phyloP scores from a whole-genome alignment of 2,113 vertebrate genomes.

The Alosa alosa region DNA sequence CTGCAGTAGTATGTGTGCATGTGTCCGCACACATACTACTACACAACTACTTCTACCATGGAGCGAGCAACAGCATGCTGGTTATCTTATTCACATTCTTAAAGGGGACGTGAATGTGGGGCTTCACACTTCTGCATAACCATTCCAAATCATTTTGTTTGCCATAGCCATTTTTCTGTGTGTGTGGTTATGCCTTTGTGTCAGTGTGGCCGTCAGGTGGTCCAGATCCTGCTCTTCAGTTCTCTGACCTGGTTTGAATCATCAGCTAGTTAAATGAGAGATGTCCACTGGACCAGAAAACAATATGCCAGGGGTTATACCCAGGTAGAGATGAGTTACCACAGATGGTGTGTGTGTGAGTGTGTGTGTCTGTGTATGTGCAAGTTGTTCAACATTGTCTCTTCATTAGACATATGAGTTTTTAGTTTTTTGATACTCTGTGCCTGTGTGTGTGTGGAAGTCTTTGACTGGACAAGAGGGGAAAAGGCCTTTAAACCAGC shows the following conservation, averaged over 20 bases:
- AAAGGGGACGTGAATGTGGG: not conserved
- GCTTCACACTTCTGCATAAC: not conserved
- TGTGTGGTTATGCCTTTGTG: not conserved
- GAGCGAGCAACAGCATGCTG: too few species aligned
- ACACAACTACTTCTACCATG: too few species aligned
- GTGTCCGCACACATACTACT: too few species aligned
- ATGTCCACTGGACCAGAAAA: constrained; percentile 16
- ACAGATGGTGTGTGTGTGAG: constrained; percentile 38
- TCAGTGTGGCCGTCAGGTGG: not conserved
- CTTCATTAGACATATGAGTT: not conserved
- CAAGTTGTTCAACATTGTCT: not conserved
- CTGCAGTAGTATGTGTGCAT: too few species aligned
- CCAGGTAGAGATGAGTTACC: constrained; percentile 11
- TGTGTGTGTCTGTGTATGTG: not conserved
- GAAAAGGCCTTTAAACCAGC: not conserved
- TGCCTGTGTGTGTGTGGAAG: not conserved
- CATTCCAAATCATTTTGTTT: not conserved
- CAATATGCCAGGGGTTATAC: constrained; percentile 14
- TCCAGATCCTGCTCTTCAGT: not conserved
- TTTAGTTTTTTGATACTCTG: not conserved
- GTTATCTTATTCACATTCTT: not conserved
- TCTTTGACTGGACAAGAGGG: not conserved
- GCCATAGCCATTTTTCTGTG: not conserved
- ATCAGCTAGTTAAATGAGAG: constrained; percentile 10
- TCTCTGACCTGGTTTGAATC: constrained; percentile 27